Percentiles rank a stretch among this genome's conserved stretches.
These are phyloP conservation scores for Gryon sp. DNA, from an alignment of 1,140 invertebrate species.

Conservation along the genomic window DNA sequence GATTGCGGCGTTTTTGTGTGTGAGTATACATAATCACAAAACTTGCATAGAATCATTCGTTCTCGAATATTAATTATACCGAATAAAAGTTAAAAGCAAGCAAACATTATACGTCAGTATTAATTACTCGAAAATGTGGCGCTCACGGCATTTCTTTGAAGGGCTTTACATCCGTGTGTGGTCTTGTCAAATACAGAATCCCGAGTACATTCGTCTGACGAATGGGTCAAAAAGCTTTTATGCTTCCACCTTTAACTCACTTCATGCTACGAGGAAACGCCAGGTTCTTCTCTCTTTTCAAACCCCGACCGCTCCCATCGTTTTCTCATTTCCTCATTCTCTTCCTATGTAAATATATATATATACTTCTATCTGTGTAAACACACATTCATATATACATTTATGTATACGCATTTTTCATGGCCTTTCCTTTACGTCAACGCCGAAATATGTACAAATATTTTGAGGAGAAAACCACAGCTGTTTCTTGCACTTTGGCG, in stretches of 20 bases:
- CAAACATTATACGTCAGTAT: constrained; percentile 68
- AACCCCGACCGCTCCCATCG: constrained; percentile 37
- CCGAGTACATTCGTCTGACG: constrained; percentile 74
- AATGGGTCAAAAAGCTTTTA: constrained; percentile 74
- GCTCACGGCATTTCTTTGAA: constrained; percentile 73
- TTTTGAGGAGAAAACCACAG: constrained; percentile 62
- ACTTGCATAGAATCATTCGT: constrained; percentile 58
- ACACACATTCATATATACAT: no score
- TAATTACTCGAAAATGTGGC: constrained; percentile 72
- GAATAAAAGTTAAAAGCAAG: constrained; percentile 70
- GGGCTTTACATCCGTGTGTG: constrained; percentile 67
- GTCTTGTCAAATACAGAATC: constrained; percentile 75
- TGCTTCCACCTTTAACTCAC: constrained; percentile 71
- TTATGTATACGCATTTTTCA: constrained; percentile 34
- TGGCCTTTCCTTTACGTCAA: constrained; percentile 28
- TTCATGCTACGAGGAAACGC: constrained; percentile 61
- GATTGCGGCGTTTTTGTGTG: background rate
- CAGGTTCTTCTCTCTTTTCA: constrained; percentile 59
- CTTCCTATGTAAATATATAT: constrained; percentile 53
- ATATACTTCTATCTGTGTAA: constrained; percentile 53
- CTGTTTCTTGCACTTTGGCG: constrained; percentile 53
- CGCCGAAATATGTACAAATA: constrained; percentile 72
- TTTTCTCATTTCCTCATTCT: constrained; percentile 46
- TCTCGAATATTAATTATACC: constrained; percentile 61
- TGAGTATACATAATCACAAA: constrained; percentile 52